A percentile compares a stretch with the other conserved stretches of the same genome.
Conservation (phyloP, 2,797 vertebrate genomes). For the Diplodus sargus region DNA sequence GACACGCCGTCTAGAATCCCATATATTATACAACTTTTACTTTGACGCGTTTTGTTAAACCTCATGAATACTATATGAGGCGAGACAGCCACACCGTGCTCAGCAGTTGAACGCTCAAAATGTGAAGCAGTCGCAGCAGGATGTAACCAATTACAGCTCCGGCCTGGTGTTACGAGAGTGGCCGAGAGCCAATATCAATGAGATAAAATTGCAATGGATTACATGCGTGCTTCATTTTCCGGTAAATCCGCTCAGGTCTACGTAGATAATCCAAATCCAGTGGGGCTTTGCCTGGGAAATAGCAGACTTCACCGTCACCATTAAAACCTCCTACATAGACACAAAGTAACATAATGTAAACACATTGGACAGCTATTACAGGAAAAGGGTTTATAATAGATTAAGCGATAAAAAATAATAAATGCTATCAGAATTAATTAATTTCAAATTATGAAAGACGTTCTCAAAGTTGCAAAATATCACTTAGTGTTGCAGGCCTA, state of each 20-base stretch:
- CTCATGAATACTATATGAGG: neutral
- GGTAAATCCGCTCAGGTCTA: neutral
- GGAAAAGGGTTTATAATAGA: no score
- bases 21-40: neutral
- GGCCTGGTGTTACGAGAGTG: neutral
- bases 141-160: no score
- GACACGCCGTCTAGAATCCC: neutral
- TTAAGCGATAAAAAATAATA: neutral
- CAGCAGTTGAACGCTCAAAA: no score
- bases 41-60: conserved; percentile 2
- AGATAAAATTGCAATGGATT: neutral
- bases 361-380: neutral
- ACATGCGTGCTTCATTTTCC: neutral
- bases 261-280: neutral
- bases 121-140: no score
- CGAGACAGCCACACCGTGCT: neutral
- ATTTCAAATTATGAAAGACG: no score
- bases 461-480: no score
- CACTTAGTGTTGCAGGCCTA: no score
- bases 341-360: neutral
- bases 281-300: neutral
- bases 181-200: neutral
- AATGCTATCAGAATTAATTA: neutral
- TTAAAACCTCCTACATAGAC: neutral
- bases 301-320: neutral